Evolutionary conservation across 2,113 vertebrate species (phyloP).

Genomic region (Hippocampus guttulatus): DNA sequence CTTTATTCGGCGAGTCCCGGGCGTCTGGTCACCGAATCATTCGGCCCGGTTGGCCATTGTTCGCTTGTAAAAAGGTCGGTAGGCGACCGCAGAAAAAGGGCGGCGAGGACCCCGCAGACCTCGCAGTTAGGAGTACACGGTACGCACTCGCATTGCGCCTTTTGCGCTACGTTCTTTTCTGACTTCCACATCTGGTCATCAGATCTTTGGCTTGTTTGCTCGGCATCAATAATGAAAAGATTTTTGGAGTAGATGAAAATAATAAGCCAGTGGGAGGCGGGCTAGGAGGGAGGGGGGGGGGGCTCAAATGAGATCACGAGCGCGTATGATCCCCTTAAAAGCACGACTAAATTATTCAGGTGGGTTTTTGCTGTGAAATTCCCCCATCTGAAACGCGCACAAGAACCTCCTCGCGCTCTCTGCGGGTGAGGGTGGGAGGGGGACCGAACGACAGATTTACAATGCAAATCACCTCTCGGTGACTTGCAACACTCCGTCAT

Average conservation of each 20-base stretch:
- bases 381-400: constrained; percentile 7
- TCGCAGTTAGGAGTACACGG: constrained; percentile 45
- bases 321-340: constrained; percentile 51
- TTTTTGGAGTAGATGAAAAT: constrained; percentile 48
- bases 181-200: constrained; percentile 48
- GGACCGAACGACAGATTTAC: constrained; percentile 19
- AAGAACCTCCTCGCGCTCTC: constrained; percentile 9
- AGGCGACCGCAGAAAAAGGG: constrained; percentile 31
- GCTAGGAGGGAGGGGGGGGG: neutral
- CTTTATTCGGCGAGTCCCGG: constrained; percentile 50
- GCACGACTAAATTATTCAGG: constrained; percentile 68
- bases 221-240: constrained; percentile 64
- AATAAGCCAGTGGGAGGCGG: constrained; percentile 49
- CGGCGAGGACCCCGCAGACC: constrained; percentile 56
- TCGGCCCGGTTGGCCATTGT: constrained; percentile 61
- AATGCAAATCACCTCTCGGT: constrained; percentile 45
- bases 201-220: constrained; percentile 50
- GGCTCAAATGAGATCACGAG: constrained; percentile 55
- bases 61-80: constrained; percentile 40
- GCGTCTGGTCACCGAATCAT: constrained; percentile 66
- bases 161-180: constrained; percentile 22
- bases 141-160: constrained; percentile 30
- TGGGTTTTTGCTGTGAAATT: constrained; percentile 41
- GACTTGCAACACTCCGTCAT: constrained; percentile 47
- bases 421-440: neutral